These are phyloP conservation scores for Cottus gobio DNA, from an alignment of 2,113 vertebrate species.

Conservation along the genomic window DNA sequence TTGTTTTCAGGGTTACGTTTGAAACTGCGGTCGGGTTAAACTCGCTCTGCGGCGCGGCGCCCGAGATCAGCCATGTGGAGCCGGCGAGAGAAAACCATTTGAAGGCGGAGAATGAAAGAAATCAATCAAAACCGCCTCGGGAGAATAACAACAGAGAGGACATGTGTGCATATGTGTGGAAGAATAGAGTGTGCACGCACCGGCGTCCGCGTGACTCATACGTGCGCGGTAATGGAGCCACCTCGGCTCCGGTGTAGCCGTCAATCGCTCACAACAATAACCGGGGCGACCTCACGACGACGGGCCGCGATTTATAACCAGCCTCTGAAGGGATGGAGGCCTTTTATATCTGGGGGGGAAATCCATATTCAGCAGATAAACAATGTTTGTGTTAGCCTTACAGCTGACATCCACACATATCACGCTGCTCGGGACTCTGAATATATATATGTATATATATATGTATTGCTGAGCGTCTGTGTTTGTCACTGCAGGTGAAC, in stretches of 20 bases:
- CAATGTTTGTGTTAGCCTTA: conserved; percentile 22
- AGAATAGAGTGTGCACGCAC: conserved; percentile 29
- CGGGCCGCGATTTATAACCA: conserved; percentile 43
- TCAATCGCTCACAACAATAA: conserved; percentile 64
- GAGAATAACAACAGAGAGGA: conserved; percentile 50
- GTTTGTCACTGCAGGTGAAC: conserved; percentile 39
- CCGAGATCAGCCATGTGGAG: conserved; percentile 27
- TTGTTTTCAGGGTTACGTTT: conserved; percentile 3
- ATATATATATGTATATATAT: background rate
- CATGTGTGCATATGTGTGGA: conserved; percentile 38
- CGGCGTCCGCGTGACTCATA: conserved; percentile 73
- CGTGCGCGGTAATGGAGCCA: conserved; percentile 65
- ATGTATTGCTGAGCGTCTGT: too few relatives aligned
- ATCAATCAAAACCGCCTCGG: conserved; percentile 48
- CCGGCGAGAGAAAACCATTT: conserved; percentile 16
- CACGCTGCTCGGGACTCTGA: conserved; percentile 12
- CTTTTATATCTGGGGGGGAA: conserved; percentile 50
- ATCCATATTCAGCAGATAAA: conserved; percentile 67
- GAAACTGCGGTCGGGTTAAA: conserved; percentile 1
- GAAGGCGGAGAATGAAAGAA: conserved; percentile 61
- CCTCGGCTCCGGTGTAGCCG: conserved; percentile 46
- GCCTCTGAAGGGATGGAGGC: conserved; percentile 39
- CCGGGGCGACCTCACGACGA: conserved; percentile 31
- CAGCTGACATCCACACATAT: conserved; percentile 37
- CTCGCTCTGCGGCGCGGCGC: background rate